Percentiles rank a stretch among this genome's conserved stretches.
phyloP scores from a whole-genome alignment of 2,888 invertebrate species.

The Cylindroiulus punctatus region DNA sequence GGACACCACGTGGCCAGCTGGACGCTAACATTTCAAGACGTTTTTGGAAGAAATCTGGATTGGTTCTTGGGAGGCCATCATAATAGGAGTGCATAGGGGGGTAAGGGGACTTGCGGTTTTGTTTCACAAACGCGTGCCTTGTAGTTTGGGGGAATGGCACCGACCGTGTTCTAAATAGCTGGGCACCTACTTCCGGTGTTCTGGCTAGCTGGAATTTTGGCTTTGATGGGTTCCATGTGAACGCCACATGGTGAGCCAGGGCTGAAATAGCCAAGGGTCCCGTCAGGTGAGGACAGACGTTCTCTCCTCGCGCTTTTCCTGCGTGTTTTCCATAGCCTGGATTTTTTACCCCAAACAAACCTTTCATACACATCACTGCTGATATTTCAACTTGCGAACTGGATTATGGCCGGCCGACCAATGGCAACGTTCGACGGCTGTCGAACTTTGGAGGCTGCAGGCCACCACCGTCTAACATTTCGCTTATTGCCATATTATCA shows the following conservation, averaged over 20 bases:
- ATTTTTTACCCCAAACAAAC: neutral
- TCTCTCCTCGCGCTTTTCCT: neutral
- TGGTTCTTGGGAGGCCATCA: neutral
- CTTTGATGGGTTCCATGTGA: conserved; percentile 41
- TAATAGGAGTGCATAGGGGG: neutral
- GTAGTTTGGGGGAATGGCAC: neutral
- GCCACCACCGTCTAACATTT: neutral
- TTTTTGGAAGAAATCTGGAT: neutral
- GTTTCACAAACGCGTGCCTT: conserved; percentile 16
- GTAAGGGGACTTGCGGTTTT: neutral
- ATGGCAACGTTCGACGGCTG: neutral
- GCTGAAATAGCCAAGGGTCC: neutral
- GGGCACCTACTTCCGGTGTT: neutral
- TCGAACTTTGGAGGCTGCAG: neutral
- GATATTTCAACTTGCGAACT: neutral
- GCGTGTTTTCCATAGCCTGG: neutral
- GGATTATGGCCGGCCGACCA: neutral
- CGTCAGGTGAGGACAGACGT: neutral
- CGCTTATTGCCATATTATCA: neutral
- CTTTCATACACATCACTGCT: neutral
- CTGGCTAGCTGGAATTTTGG: neutral
- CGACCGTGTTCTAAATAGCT: neutral
- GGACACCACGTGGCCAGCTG: neutral
- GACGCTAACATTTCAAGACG: neutral
- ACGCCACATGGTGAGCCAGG: conserved; percentile 39